Percentiles rank a stretch among this genome's conserved stretches.
Conservation (phyloP, 2,888 invertebrate species). For the Antitype chi region DNA sequence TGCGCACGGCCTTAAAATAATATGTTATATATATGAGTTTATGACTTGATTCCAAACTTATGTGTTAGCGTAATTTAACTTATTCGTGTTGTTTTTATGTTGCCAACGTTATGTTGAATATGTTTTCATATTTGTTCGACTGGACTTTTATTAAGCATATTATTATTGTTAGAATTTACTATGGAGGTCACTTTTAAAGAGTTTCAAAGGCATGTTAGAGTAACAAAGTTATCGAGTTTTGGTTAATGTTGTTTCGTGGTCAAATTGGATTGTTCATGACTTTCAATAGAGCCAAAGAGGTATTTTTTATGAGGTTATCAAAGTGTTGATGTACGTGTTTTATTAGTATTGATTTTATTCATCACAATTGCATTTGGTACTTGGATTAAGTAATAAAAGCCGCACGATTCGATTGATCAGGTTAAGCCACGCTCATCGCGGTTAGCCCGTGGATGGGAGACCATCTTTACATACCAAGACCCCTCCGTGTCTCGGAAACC, state of each 20-base stretch:
- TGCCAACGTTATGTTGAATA: conserved; percentile 18
- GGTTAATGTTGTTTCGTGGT: neutral
- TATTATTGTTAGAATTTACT: conserved; percentile 14
- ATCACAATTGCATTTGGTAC: neutral
- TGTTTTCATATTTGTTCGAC: conserved; percentile 38
- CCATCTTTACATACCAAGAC: too few species aligned
- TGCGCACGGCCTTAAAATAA: conserved; percentile 24
- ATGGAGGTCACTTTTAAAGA: conserved; percentile 23
- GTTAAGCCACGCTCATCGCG: neutral
- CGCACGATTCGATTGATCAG: neutral
- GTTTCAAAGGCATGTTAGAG: neutral
- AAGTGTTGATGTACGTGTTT: neutral
- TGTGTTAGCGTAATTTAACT: conserved; percentile 41
- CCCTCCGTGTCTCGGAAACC: too few species aligned
- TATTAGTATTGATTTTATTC: neutral
- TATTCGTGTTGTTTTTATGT: conserved; percentile 43
- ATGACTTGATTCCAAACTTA: conserved; percentile 37
- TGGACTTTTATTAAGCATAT: conserved; percentile 10
- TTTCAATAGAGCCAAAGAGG: neutral
- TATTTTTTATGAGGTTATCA: neutral
- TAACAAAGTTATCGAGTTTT: neutral
- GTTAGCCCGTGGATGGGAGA: neutral
- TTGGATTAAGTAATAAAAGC: neutral
- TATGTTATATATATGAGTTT: conserved; percentile 19
- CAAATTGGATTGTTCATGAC: neutral